A percentile compares a stretch with the other conserved stretches of the same genome.
Evolutionary conservation across 1,140 invertebrate species (phyloP).

Genomic region (Leguminivora glycinivorella): DNA sequence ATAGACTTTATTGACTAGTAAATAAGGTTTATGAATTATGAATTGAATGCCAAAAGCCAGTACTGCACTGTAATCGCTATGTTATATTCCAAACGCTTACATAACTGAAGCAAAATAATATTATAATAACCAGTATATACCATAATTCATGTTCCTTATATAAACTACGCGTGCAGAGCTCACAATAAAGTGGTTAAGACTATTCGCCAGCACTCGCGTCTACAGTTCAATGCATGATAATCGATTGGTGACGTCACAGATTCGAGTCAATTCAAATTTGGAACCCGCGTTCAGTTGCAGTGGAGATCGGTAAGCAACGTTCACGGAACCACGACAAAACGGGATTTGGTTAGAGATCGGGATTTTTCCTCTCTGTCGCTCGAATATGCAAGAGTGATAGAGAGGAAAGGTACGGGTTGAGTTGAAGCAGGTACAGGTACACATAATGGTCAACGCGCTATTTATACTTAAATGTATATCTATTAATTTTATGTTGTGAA

Average conservation of each 20-base stretch:
- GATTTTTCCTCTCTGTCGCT: too few species aligned
- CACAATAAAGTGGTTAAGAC: background rate
- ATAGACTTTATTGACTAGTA: background rate
- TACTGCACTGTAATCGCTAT: slow-evolving; percentile 8
- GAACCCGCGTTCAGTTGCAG: background rate
- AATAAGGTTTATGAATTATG: background rate
- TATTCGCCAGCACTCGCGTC: background rate
- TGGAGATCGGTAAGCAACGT: background rate
- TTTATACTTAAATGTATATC: too few species aligned
- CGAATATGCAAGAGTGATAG: too few species aligned
- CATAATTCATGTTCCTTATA: background rate
- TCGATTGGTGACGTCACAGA: slow-evolving; percentile 13
- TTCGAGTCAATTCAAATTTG: slow-evolving; percentile 6
- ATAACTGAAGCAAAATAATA: background rate
- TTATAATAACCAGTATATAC: background rate
- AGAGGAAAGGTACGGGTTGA: background rate
- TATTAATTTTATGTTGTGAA: too few species aligned
- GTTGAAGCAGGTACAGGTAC: too few species aligned
- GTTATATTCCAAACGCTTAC: background rate
- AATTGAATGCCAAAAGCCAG: background rate
- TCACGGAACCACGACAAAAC: background rate
- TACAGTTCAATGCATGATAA: background rate
- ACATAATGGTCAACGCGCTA: too few species aligned
- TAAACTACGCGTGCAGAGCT: background rate
- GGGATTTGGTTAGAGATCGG: too few species aligned